These are phyloP conservation scores for Embidobia sp. DNA, from an alignment of 2,888 invertebrate genomes.

Conservation along the genomic window DNA sequence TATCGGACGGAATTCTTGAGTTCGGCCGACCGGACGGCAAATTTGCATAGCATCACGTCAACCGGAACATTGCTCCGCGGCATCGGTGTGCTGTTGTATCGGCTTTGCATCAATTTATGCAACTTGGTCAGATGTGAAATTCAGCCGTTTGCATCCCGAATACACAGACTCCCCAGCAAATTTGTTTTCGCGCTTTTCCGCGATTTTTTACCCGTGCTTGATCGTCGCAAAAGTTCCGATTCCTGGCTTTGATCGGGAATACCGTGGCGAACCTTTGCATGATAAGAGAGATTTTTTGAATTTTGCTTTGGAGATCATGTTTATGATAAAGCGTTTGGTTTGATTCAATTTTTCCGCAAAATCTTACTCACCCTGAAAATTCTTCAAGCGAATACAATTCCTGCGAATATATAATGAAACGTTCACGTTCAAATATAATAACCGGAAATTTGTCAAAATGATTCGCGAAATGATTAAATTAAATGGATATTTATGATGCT, in stretches of 20 bases:
- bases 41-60: conserved; percentile 57
- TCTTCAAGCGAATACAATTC: no score
- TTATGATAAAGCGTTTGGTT: no score
- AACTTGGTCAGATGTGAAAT: conserved; percentile 51
- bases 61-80: conserved; percentile 35
- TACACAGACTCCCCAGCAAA: neutral
- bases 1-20: conserved; percentile 41
- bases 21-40: conserved; percentile 23
- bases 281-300: no score
- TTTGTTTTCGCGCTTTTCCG: conserved; percentile 8
- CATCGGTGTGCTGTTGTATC: conserved; percentile 31
- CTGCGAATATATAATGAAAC: no score
- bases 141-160: conserved; percentile 7
- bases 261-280: neutral
- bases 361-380: no score
- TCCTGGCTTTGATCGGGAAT: neutral
- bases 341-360: no score
- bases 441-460: no score
- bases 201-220: neutral
- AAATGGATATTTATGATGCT: no score
- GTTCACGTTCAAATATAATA: no score
- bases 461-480: no score
- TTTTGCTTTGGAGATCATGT: no score
- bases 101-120: conserved; percentile 42
- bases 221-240: conserved; percentile 6